phyloP scores from a whole-genome alignment of 2,888 invertebrate genomes.

The Vesta saturnalis region DNA sequence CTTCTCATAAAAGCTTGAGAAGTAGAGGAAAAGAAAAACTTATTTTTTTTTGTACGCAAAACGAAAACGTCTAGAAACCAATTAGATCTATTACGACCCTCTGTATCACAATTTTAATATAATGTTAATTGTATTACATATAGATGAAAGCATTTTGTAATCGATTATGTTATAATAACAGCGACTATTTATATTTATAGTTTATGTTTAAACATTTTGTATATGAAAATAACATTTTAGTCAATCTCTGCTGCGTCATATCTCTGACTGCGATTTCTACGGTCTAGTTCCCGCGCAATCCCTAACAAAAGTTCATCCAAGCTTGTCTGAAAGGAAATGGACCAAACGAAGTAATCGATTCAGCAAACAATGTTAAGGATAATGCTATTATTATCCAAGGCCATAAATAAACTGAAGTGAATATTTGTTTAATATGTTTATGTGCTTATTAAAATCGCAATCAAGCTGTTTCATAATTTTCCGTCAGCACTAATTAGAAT shows the following conservation, averaged over 20 bases:
- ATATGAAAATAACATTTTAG: constrained; percentile 13
- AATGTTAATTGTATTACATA: too few relatives aligned
- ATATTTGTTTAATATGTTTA: background rate
- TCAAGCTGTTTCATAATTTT: too few relatives aligned
- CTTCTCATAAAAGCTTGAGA: too few relatives aligned
- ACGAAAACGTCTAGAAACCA: too few relatives aligned
- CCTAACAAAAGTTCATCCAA: constrained; percentile 41
- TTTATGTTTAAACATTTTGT: background rate
- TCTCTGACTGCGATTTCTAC: constrained; percentile 30
- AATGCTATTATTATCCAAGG: constrained; percentile 12
- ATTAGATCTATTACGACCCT: too few relatives aligned
- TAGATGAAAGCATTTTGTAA: background rate
- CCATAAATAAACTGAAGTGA: background rate
- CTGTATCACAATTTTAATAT: too few relatives aligned
- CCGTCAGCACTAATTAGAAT: too few relatives aligned
- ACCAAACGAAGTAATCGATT: constrained; percentile 47
- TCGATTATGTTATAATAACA: background rate
- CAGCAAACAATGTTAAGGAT: constrained; percentile 38
- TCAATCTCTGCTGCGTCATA: constrained; percentile 26
- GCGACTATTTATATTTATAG: background rate
- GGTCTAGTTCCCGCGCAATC: constrained; percentile 39
- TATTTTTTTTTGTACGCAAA: too few relatives aligned
- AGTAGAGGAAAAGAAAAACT: too few relatives aligned
- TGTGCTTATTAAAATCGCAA: too few relatives aligned
- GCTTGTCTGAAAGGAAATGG: constrained; percentile 44